Base-by-base conservation (phyloP, 2,797 vertebrate species). In the Rhinichthys osculus region DNA sequence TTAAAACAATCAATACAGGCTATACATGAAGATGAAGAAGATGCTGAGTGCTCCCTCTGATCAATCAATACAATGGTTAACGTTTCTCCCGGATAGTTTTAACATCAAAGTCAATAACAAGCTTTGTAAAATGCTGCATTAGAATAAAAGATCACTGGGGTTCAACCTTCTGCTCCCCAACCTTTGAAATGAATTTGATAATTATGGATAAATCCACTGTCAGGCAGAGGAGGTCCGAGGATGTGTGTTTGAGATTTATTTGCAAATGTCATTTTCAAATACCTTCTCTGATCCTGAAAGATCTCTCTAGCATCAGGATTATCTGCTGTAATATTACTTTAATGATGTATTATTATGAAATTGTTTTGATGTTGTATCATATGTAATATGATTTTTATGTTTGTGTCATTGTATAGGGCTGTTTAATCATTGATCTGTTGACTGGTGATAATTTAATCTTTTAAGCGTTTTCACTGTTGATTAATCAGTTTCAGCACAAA, bases 41-140 rank as follows among this genome's bases (percentile, higher is more conserved):
- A 81, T 33, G 54, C 84, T 85, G 84, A 85, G 84, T 85, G 67
- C 84, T 85, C 78, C 54, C 40, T 73, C 57, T 80, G 78, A 72
- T 44, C 69, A 66, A 81, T 85, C 84, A 85, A 85, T 85, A 64
- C 59, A 50, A 73, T 66, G 84, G 84, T 85, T 83, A 83, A 83
- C 81, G 27, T 83, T 85, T 85, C 84, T 85, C 77, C 42, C 27
- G 27, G 84, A 80, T 76, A 47, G 70, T 77, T 84, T 84, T 85
- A 73, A 76, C 78, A 50, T 87, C 44, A 78, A 71, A 87, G 81
- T 86, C 72, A 54, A 82, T 78, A 82, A 52, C 64, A 40, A 81
- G 64, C 62, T 81, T 81, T 70, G 64, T 69, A 81, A 77, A 73
- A 62, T 87, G 42, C 83, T 78, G 27, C 72, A 6, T 59, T 77